Base-by-base conservation (phyloP, 2,113 vertebrate species). In the Brachyhypopomus occidentalis region DNA sequence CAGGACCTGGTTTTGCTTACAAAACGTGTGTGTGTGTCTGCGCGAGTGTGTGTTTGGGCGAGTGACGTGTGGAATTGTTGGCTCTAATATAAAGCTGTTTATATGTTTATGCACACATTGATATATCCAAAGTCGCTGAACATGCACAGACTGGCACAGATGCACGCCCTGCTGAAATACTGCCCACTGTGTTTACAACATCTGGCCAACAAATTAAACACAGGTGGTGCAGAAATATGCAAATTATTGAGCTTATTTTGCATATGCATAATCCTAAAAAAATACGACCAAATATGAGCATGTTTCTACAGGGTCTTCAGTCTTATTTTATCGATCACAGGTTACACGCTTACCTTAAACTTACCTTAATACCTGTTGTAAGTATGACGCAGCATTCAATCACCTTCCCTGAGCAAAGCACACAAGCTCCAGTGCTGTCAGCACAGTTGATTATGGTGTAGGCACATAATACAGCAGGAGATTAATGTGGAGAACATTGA, bases 31-130 rank as follows among this genome's bases (percentile, higher is more conserved):
- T 82, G 55, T 75, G 45, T 30, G 30, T 73, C 12, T 20, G 17
- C 23, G 22, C 19, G 72, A 25, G 7, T 14, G 11, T 56, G 58
- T 78, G 36, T 16, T 20, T 56, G 30, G 1, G 30, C 1, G 30
- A 30, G 30, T 30, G 20, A 75, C 38, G 23, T 23, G 22, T 41
- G 36, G 77, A 22, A 27, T 56, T 56, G 55, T 79, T 82, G 63
- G 38, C 23, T 82, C 45, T 62, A 59, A 72, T 75, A 56, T 82
- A 19, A 87, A 84, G 14, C 75, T 81, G 79, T 78, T 81, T 60
- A 63, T n/a, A 45, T 81, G 79, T 78, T 81, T 60, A 63, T n/a
- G 30, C 83, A 74, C 59, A 67, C 63, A 23, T n/a, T 38, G 38
- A 62, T 77, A 55, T 70, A 76, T 69, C 22, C 55, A 41, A 7